phyloP scores from a whole-genome alignment of 2,888 invertebrate genomes.

The Lordiphosa andalusiaca region DNA sequence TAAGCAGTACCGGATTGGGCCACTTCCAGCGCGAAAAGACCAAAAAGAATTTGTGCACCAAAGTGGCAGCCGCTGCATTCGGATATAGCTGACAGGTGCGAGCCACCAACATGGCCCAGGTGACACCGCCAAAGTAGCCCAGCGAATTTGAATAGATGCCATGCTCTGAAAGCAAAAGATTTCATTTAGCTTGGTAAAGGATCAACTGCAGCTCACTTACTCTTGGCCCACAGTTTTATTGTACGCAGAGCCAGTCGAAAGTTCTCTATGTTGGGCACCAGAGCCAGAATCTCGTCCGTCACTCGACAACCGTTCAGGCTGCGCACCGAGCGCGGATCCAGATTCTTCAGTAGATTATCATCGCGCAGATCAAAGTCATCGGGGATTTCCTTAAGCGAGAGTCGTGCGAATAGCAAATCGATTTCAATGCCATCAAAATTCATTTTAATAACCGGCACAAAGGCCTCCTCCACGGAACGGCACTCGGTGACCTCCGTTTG shows the following conservation, averaged over 20 bases:
- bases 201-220: constrained; percentile 82
- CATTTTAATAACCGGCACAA: constrained; percentile 99
- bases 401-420: constrained; percentile 97
- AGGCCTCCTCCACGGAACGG: constrained; percentile 97
- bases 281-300: constrained; percentile 97
- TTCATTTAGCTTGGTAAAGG: background rate
- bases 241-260: constrained; percentile 95
- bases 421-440: constrained; percentile 99
- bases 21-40: constrained; percentile 99
- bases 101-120: constrained; percentile 99
- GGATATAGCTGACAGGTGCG: constrained; percentile 99
- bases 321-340: constrained; percentile 97
- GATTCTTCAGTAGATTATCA: constrained; percentile 93
- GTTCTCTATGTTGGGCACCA: constrained; percentile 96
- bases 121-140: constrained; percentile 98
- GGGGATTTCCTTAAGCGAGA: constrained; percentile 97
- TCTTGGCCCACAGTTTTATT: constrained; percentile 99
- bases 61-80: constrained; percentile 95
- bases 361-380: constrained; percentile 93
- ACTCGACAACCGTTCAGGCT: constrained; percentile 99
- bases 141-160: constrained; percentile 99
- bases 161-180: constrained; percentile 84
- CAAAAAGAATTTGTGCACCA: constrained; percentile 98
- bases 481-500: constrained; percentile 92
- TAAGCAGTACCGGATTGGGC: constrained; percentile 98